These are phyloP conservation scores for Pogonognathellus flavescens DNA, from an alignment of 1,140 invertebrate genomes.

Conservation along the genomic window DNA sequence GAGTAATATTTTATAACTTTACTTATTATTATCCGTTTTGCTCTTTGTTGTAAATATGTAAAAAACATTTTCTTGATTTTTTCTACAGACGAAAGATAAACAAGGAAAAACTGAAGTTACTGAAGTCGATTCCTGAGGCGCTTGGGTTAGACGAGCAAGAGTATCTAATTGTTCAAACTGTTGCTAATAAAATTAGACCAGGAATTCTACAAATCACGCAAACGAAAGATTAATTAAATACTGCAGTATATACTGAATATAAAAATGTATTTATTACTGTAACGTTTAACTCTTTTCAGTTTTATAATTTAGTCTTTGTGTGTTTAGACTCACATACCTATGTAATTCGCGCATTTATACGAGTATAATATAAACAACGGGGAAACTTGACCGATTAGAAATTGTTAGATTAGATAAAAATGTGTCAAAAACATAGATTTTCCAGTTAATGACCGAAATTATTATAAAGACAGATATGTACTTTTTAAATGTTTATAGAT, in stretches of 20 bases:
- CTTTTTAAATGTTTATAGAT: too few relatives aligned
- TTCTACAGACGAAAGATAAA: slow-evolving; percentile 52
- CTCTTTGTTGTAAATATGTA: too few relatives aligned
- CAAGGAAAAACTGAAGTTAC: slow-evolving; percentile 55
- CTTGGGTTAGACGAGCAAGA: slow-evolving; percentile 62
- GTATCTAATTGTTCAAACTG: slow-evolving; percentile 63
- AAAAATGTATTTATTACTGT: not conserved
- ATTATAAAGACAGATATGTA: too few relatives aligned
- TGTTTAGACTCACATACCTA: too few relatives aligned
- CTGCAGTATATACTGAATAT: not conserved
- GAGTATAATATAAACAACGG: too few relatives aligned
- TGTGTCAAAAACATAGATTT: too few relatives aligned
- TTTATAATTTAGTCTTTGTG: not conserved
- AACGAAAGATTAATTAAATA: slow-evolving; percentile 9
- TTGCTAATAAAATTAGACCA: slow-evolving; percentile 65
- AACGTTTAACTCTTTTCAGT: not conserved
- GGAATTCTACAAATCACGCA: slow-evolving; percentile 53
- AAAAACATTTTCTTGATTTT: too few relatives aligned
- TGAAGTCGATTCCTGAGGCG: slow-evolving; percentile 52
- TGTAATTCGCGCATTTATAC: too few relatives aligned
- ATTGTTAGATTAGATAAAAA: too few relatives aligned
- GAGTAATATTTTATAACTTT: slow-evolving; percentile 42
- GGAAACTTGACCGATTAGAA: too few relatives aligned
- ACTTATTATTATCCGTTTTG: too few relatives aligned
- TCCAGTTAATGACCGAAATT: too few relatives aligned